Evolutionary conservation across 2,113 vertebrate species (phyloP), one percentile per base, ranked within the genome.

Genomic region (Sterrhoptilus dennistouni): DNA sequence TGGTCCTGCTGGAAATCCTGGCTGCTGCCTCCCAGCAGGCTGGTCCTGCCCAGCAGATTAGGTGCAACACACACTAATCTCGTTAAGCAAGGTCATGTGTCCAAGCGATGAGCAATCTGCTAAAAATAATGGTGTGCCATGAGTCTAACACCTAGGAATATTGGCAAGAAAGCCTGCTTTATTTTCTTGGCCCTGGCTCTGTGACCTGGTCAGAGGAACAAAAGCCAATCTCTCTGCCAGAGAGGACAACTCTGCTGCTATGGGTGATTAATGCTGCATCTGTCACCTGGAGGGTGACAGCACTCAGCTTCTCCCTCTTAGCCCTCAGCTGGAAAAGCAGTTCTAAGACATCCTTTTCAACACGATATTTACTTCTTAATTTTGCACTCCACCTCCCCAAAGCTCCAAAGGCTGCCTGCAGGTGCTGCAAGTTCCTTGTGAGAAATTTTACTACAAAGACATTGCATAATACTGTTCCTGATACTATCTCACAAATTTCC

Each of bases 71-170:
- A 50, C 56, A 10, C 71, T 92, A 59, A 91, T 94, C 95, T 81
- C 18, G 4, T 90, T 89, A 96, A 83, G 90, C n/a, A 83, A 91
- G 84, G 85, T 96, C 93, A 94, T 85, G 79, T 92, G 82, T 38
- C 75, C 90, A 94, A 90, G 76, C 2, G 4, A 93, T 88, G 95
- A 95, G 94, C 96, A 87, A 96, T 83, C 89, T 29, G 89, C 93
- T 96, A 96, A 96, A 96, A 96, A 96, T 93, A 96, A 95, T 70
- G 95, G 72, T 63, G 59, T 89, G 93, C 86, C 80, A 68, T 64
- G 89, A 93, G 86, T 88, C 90, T 81, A 86, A 93, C 88, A 84
- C 90, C 86, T 81, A 92, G 65, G 85, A 88, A 92, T 78, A 96
- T 1, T 90, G 85, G 93, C 95, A 94, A 89, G 95, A 95, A 87